These are phyloP conservation scores for Trisateles emortualis DNA, from an alignment of 2,888 invertebrate species.

Conservation along the genomic window DNA sequence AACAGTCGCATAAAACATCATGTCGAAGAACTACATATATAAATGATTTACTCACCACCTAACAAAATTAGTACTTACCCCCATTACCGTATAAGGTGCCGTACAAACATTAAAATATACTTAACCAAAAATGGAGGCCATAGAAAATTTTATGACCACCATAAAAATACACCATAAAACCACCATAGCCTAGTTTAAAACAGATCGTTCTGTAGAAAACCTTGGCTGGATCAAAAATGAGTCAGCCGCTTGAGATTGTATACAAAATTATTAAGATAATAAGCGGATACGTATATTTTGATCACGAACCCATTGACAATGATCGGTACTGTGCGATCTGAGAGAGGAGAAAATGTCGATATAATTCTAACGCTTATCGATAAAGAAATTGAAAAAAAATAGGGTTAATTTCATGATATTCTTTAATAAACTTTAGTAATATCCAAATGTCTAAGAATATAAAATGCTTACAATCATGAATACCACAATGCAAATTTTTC, in stretches of 20 bases:
- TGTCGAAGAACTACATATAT: background rate
- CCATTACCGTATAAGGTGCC: constrained; percentile 29
- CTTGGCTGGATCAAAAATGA: constrained; percentile 82
- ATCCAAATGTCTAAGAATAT: too few relatives aligned
- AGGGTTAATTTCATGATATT: too few relatives aligned
- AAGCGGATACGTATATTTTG: constrained; percentile 85
- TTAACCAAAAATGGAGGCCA: constrained; percentile 35
- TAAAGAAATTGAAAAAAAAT: constrained; percentile 11
- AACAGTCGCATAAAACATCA: too few relatives aligned
- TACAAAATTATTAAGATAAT: constrained; percentile 86
- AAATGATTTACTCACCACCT: background rate
- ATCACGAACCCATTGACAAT: constrained; percentile 87
- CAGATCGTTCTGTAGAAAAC: constrained; percentile 68
- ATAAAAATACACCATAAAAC: constrained; percentile 43
- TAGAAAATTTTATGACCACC: constrained; percentile 32
- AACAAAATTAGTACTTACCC: constrained; percentile 10
- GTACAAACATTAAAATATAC: constrained; percentile 34
- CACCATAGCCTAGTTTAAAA: constrained; percentile 59
- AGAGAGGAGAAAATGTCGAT: constrained; percentile 54
- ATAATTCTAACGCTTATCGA: constrained; percentile 25
- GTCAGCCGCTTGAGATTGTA: constrained; percentile 78
- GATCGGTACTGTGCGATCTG: constrained; percentile 76
- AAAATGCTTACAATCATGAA: too few relatives aligned
- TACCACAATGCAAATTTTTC: too few relatives aligned
- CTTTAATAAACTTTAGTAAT: too few relatives aligned